Evolutionary conservation across 2,888 invertebrate genomes (phyloP).

Genomic region (Drosophila algonquin): DNA sequence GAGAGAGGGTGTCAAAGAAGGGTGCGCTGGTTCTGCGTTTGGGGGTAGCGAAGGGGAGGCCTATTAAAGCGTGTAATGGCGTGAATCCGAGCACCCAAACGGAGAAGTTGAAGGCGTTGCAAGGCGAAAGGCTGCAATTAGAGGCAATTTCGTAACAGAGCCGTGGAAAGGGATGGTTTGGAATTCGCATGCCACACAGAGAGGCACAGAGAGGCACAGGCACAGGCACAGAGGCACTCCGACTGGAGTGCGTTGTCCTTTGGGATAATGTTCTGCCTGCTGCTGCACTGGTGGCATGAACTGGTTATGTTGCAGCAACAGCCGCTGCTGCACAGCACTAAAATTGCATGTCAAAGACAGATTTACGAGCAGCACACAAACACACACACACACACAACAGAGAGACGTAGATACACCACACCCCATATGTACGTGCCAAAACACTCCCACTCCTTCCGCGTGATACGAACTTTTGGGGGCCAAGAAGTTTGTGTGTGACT

Average conservation of each 20-base stretch:
- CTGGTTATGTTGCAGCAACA: conserved; percentile 61
- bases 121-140: conserved; percentile 69
- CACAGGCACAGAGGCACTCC: conserved; percentile 24
- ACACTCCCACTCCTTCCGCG: conserved; percentile 34
- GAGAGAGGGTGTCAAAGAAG: conserved; percentile 9
- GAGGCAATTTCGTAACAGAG: conserved; percentile 69
- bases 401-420: conserved; percentile 2
- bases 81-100: conserved; percentile 63
- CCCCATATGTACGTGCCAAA: not conserved
- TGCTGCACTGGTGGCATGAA: conserved; percentile 27
- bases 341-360: conserved; percentile 80
- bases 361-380: conserved; percentile 64
- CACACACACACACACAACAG: conserved; percentile 3
- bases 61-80: conserved; percentile 78
- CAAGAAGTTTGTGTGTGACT: conserved; percentile 57
- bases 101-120: conserved; percentile 43
- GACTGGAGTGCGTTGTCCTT: conserved; percentile 71
- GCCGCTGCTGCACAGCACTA: conserved; percentile 57
- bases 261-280: conserved; percentile 53
- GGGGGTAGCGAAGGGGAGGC: conserved; percentile 32
- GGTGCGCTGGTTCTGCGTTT: not conserved
- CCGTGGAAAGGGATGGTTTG: not conserved
- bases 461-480: conserved; percentile 46
- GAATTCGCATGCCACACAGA: not conserved
- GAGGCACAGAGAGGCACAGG: not conserved